Base-by-base conservation (phyloP, 2,113 vertebrate genomes). In the Myiopsitta monachus region DNA sequence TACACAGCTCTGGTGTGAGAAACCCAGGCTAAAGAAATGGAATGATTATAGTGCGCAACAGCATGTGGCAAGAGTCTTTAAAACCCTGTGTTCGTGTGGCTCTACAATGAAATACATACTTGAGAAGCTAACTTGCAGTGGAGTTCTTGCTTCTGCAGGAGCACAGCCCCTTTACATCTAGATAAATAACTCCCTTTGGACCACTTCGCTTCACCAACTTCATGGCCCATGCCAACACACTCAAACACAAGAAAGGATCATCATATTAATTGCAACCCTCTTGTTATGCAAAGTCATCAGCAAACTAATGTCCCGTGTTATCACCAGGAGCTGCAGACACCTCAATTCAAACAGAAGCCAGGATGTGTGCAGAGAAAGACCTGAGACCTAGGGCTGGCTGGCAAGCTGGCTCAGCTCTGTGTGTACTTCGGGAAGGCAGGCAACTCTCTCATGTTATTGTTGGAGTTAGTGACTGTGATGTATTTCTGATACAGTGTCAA, bases 241-340 rank as follows among this genome's bases (percentile, higher is more conserved):
- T 95, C 75, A 86, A 67, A 91, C 81, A 30, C 62, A 64, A 91
- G 93, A 44, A 92, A 83, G 73, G 77, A 90, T 52, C 31, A 1
- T 70, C 33, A 26, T 70, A 89, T 91, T 97, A 95, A 97, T 95
- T 97, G 96, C 87, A 78, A 41, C 96, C 81, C 94, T 94, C 93
- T 95, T 92, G 84, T 96, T 96, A 62, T 21, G 87, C 88, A 88
- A 92, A 97, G 94, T 82, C 96, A 96, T 95, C 89, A 87, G 92
- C 91, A 47, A 95, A 77, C 94, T 94, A 94, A 95, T 95, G 97
- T 97, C 95, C 97, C 93, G 28, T 97, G 95, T 97, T 88, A 97
- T 88, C 96, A 74, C 96, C 85, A 69, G 87, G 61, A 75, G 27
- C 94, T 67, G 78, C 59, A 73, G 92, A 87, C 83, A 75, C 74